Evolutionary conservation across 2,888 invertebrate genomes (phyloP).

Genomic region (Sepioteuthis lessoniana): DNA sequence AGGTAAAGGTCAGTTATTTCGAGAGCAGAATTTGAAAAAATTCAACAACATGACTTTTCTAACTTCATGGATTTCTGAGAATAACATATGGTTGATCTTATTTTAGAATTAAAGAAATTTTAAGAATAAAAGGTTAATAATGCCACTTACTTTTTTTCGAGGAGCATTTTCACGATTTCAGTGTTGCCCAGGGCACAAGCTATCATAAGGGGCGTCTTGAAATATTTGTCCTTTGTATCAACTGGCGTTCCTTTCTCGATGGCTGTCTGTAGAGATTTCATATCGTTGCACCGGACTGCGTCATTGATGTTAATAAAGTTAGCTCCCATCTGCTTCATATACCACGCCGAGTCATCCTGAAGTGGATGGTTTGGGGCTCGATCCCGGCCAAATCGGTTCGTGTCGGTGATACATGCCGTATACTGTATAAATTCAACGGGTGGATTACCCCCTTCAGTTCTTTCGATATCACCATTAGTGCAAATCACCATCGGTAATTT

Average conservation of each 20-base stretch:
- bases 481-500: conserved; percentile 75
- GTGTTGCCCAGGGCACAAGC: conserved; percentile 71
- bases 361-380: conserved; percentile 73
- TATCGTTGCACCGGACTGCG: conserved; percentile 72
- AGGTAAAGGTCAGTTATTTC: too few species aligned
- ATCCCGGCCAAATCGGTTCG: conserved; percentile 72
- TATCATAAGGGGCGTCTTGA: conserved; percentile 75
- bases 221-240: conserved; percentile 74
- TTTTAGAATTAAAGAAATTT: too few species aligned
- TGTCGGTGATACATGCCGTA: conserved; percentile 74
- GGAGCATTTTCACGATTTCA: conserved; percentile 71
- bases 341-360: conserved; percentile 75
- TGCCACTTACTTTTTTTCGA: conserved; percentile 72
- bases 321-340: conserved; percentile 72
- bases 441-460: conserved; percentile 72
- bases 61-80: too few species aligned
- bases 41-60: too few species aligned
- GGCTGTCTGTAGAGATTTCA: conserved; percentile 72
- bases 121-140: background rate
- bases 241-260: conserved; percentile 68
- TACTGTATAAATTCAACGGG: conserved; percentile 71
- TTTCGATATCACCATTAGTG: conserved; percentile 69
- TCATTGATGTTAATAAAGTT: conserved; percentile 73
- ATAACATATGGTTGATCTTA: too few species aligned
- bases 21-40: too few species aligned